Conservation (phyloP, 1,140 invertebrate species). For the Amyelois transitella region DNA sequence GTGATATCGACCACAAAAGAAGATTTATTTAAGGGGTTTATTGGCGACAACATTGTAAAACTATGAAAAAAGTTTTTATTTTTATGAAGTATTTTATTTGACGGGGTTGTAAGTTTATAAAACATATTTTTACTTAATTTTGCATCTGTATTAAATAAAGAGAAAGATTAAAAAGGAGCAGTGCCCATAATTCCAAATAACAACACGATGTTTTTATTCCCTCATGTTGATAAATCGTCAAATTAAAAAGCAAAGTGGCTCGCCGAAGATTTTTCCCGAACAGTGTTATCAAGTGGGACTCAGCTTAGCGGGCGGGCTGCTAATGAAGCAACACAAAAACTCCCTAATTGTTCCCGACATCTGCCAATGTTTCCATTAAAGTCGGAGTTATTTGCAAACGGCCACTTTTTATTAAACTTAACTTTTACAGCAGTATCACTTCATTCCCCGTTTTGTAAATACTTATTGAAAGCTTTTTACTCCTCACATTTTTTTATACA, state of each 20-base stretch:
- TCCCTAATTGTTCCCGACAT: slow-evolving; percentile 35
- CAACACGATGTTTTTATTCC: background rate
- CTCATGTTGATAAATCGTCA: background rate
- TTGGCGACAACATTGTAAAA: no score
- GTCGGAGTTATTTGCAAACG: slow-evolving; percentile 21
- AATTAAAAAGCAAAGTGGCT: background rate
- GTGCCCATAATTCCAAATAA: no score
- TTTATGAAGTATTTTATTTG: no score
- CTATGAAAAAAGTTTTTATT: no score
- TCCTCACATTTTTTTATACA: no score
- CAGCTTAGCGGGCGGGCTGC: slow-evolving; percentile 1
- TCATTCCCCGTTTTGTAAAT: background rate
- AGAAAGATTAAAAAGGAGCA: no score
- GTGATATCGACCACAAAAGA: no score
- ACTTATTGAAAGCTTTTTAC: no score
- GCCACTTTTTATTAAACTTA: slow-evolving; percentile 19
- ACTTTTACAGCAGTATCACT: background rate
- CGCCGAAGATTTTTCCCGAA: slow-evolving; percentile 2
- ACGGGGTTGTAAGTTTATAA: no score
- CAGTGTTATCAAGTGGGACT: slow-evolving; percentile 4
- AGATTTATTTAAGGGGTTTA: no score
- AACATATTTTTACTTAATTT: no score
- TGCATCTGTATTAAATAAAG: no score
- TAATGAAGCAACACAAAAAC: slow-evolving; percentile 44
- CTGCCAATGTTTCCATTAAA: slow-evolving; percentile 34